A percentile compares a stretch with the other conserved stretches of the same genome.
These are phyloP conservation scores for Nicator chloris DNA, from an alignment of 2,113 vertebrate genomes.

Conservation along the genomic window DNA sequence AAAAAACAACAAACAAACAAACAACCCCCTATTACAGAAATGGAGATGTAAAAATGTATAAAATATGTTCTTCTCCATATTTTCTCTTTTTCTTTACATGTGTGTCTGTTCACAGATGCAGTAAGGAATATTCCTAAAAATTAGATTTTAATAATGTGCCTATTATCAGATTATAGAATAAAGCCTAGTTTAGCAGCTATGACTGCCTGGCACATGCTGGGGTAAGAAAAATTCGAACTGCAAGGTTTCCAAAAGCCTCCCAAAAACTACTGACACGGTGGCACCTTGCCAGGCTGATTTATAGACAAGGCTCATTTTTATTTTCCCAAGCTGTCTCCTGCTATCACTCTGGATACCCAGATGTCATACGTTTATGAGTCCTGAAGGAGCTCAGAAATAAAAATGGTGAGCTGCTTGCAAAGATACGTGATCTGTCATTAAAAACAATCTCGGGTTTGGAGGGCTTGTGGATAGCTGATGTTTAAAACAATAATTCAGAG, in stretches of 20 bases:
- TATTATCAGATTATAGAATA: not conserved
- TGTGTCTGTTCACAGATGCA: rapidly evolving
- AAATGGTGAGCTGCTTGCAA: not conserved
- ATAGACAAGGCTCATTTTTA: not conserved
- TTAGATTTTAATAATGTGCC: not conserved
- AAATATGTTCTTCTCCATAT: not conserved
- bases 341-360: not conserved
- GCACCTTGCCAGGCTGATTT: not conserved
- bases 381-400: not conserved
- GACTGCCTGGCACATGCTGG: not conserved
- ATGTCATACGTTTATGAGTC: not conserved
- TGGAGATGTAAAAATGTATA: not conserved
- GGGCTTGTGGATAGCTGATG: not conserved
- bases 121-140: not conserved
- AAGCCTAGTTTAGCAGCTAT: not conserved
- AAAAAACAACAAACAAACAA: not conserved
- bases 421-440: not conserved
- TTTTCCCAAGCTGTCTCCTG: slow-evolving; percentile 22
- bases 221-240: not conserved
- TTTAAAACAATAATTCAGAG: not conserved
- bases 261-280: not conserved
- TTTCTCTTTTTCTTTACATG: not conserved
- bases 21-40: not conserved
- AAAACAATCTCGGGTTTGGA: not conserved
- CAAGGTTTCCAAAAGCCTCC: not conserved